Evolutionary conservation across 2,888 invertebrate species (phyloP), one percentile per base, ranked within the genome.

Genomic region (Eudasyphora cyanicolor): DNA sequence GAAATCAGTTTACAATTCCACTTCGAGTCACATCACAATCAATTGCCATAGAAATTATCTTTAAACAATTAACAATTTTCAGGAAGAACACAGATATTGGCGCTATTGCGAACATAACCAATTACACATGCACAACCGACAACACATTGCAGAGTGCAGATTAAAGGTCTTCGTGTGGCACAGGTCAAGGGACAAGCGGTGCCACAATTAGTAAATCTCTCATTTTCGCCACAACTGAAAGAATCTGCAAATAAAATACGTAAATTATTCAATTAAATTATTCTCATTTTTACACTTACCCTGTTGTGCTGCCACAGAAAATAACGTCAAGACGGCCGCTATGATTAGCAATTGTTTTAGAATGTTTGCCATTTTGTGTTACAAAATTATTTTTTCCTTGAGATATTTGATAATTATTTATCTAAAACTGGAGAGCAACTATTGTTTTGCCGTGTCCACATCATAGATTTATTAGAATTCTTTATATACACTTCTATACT

Each of bases 111-210:
- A n/a, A 38, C 2, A 51, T 42, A 82, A 21, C 83, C 85, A 4
- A 10, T 0, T 29, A 69, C 76, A 21, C 85, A 85, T 49, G 80
- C 79, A 35, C 85, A 85, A 6, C 85, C 85, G 19, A 54, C 3
- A 6, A 78, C 12, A 29, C 85, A 85, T 27, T 75, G 70, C n/a
- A 21, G 27, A 2, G 79, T 79, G 49, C 85, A 86, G 8, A 74
- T n/a, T 27, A 1, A 8, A 2, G 75, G 17, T 14, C 14, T 51
- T 0, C 38, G 32, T 19, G 79, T 14, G 8, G 45, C 60, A 19
- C 86, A 86, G 2, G 14, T 76, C 5, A 3, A 19, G 12, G 84
- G 85, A 10, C 86, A 86, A 5, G 79, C 76, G 35, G 21, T 54
- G 19, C 86, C 86, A 62, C 85, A 85, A 7, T 1, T 17, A 8